Evolutionary conservation across 2,797 vertebrate genomes (phyloP), one percentile per base, ranked within the genome.

Genomic region (Menidia menidia): DNA sequence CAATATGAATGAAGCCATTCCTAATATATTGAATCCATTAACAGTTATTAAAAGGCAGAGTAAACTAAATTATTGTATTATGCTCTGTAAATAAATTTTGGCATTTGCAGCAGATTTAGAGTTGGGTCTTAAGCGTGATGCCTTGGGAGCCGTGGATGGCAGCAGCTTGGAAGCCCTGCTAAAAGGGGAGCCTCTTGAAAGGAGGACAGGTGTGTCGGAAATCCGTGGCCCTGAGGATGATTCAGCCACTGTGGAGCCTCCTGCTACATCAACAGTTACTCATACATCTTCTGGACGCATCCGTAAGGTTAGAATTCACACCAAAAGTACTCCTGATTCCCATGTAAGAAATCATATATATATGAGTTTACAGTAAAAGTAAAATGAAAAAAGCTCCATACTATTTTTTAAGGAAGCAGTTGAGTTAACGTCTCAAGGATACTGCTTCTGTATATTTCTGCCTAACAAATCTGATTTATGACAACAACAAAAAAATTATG

Each of bases 161-260:
- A 98, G 97, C 91, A 98, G 98, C 71, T 88, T 99, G 89, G 98
- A 98, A 51, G 97, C 97, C 0, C 91, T 99, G 32, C 80, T 99
- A 31, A 95, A 98, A 75, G 96, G 96, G 0, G 97, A 99, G 53
- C 93, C 97, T 0, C 50, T 97, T 25, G 97, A 98, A 32, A 96
- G 97, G 64, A 94, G 96, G 64, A 91, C 88, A 0, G 84, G 93
- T 0, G 87, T 93, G 35, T 91, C 96, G 0, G 97, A 99, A 2
- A 78, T 94, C 11, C 91, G 96, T 0, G 86, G 91, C 0, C 92
- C 96, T 0, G 97, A 99, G 88, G 94, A 95, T 3, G 94, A 95
- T 42, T 18, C 71, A 1, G 95, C 94, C 79, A 85, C 95, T 4
- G 94, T 95, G 0, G 97, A 99, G 68, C 95, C 97, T 76, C 95